Base-by-base conservation (phyloP, 2,888 invertebrate genomes). In the Eurois occulta region DNA sequence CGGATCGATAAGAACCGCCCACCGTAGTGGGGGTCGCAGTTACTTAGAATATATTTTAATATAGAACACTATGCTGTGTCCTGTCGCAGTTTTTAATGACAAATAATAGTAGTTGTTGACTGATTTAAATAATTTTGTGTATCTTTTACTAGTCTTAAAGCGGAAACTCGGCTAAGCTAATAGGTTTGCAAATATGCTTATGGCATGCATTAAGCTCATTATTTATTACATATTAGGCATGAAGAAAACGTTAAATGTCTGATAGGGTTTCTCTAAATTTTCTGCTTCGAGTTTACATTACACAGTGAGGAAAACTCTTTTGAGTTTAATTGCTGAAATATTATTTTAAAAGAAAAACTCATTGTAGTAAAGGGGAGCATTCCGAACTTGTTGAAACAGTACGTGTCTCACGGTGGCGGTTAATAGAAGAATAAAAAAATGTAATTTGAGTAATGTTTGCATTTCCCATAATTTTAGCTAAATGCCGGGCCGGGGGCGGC, bases 391-490 rank as follows among this genome's bases (percentile, higher is more conserved):
- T 86, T 75, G 78, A 81, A 82, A 87, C 76, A 81, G 48, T 32
- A 43, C 75, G 80, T 82, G 88, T 94, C 94, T 93, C 94, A 92
- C 89, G 89, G 89, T 85, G 85, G 83, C 85, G 88, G 81, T 91
- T 90, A 91, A 93, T 93, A 92, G 91, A 91, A 91, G 88, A 91
- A 91, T 89, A 94, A 92, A 92, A 92, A 93, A 92, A 87, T 87
- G 95, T 94, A 95, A 95, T 94, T 94, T 89, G 94, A 95, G 94
- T 93, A 91, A 88, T 95, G 95, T 96, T 96, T 95, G 92, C 94
- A 89, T 94, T 96, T 96, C 96, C 96, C 96, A 96, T 95, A 95
- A 94, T 95, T 95, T 96, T 93, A 87, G 93, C 92, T 93, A 92
- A 94, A 93, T 86, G 93, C 90, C 86, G 89, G 88, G 86, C 82